A percentile compares a stretch with the other conserved stretches of the same genome.
Conservation (phyloP, 2,797 vertebrate species). For the Allobates femoralis region DNA sequence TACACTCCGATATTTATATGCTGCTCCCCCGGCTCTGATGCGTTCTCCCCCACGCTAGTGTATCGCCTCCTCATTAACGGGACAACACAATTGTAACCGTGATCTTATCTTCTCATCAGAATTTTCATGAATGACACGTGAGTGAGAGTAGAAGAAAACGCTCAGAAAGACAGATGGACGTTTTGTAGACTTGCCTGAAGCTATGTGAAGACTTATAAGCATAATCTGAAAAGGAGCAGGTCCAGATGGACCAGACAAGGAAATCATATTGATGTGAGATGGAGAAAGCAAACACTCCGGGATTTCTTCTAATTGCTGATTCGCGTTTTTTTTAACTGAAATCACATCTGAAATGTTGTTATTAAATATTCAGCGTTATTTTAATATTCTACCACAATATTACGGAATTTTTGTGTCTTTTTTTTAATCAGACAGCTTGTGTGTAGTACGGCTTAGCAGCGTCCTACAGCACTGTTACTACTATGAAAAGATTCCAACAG, state of each 20-base stretch:
- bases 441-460: not conserved
- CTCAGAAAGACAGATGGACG: conserved; percentile 44
- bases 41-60: not conserved
- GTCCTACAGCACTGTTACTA: too few relatives aligned
- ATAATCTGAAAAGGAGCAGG: not conserved
- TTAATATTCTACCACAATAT: conserved; percentile 11
- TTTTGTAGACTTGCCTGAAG: conserved; percentile 36
- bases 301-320: conserved; percentile 42
- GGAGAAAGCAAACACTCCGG: not conserved
- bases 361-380: conserved; percentile 10
- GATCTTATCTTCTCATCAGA: not conserved
- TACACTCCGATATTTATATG: not conserved
- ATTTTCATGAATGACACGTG: conserved; percentile 12
- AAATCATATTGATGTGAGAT: not conserved
- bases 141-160: conserved; percentile 22
- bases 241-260: conserved; percentile 7
- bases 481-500: too few relatives aligned
- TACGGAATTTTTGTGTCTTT: not conserved
- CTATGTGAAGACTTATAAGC: conserved; percentile 5
- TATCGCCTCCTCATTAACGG: conserved; percentile 6
- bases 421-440: not conserved
- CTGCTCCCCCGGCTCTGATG: not conserved
- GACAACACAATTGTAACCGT: not conserved
- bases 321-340: not conserved
- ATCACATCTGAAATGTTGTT: not conserved